These are phyloP conservation scores for Melanotaenia trifasciata DNA, from an alignment of 2,797 vertebrate genomes.

Conservation along the genomic window DNA sequence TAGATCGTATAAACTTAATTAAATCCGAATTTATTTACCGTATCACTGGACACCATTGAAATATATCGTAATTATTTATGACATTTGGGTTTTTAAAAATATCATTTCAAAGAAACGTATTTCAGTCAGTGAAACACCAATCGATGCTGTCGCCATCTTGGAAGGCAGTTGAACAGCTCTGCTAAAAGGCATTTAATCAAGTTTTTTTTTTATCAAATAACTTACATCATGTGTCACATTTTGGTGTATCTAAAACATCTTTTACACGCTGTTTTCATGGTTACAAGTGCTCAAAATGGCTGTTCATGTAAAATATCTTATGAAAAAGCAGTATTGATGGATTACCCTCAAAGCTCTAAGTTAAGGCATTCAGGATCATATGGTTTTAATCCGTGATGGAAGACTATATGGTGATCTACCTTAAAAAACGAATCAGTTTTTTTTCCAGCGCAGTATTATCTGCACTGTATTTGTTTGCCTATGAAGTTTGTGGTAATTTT, in stretches of 20 bases:
- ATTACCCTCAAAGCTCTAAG: neutral
- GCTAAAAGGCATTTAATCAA: neutral
- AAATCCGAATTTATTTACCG: neutral
- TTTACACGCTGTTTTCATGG: neutral
- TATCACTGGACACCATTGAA: neutral
- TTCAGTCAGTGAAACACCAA: neutral
- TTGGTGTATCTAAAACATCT: neutral
- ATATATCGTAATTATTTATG: neutral
- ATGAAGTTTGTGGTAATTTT: no score
- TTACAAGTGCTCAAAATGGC: neutral
- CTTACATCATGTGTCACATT: neutral
- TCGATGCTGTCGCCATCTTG: conserved; percentile 49
- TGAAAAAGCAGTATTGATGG: neutral
- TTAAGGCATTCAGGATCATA: no score
- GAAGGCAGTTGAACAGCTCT: conserved; percentile 3
- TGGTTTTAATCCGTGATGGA: no score
- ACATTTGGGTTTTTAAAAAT: neutral
- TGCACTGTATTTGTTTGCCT: no score
- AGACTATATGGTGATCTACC: no score
- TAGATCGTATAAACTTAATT: neutral
- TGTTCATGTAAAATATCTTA: neutral
- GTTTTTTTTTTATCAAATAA: neutral
- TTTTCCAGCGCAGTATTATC: no score
- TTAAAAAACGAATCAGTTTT: no score
- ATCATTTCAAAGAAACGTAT: neutral